Base-by-base conservation (phyloP, 1,140 invertebrate species). In the Drusus annulatus region DNA sequence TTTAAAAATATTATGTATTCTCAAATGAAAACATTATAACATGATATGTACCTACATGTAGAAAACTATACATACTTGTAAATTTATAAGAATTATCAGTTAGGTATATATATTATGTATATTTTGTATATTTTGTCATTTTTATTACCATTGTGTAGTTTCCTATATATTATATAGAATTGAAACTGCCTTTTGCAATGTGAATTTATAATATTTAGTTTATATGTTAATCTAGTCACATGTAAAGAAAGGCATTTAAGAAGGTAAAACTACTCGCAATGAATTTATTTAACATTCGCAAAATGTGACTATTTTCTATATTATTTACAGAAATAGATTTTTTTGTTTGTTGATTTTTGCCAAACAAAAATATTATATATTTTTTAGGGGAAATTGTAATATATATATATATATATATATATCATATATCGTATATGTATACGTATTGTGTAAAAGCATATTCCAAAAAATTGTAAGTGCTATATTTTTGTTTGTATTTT, bases 151-250 rank as follows among this genome's bases (percentile, higher is more conserved):
- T n/a, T n/a, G n/a, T n/a, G n/a, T n/a, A n/a, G n/a, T n/a, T n/a
- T n/a, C n/a, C n/a, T n/a, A n/a, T n/a, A n/a, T n/a, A n/a, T 28
- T 28, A 28, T 28, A 5, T 28, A 28, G 25, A 28, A 45, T 45
- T 8, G 36, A 45, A 45, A 45, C 2, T 7, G 36, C 36, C 36
- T 45, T 45, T 45, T 13, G 36, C 36, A 45, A 45, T 23, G 56
- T 60, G 56, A 60, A 60, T 23, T 60, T 21, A 21, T 1, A 60
- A 21, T 60, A 5, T 2, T 60, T 10, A 15, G 21, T 60, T 10
- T 10, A 60, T 60, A 60, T 23, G 21, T 60, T 19, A 19, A 68
- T 36, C 63, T 68, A 68, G 63, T 68, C 63, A 68, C 25, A 68
- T 50, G n/a, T 45, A 50, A 3, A 36, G 17, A 10, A 68, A 17